Evolutionary conservation across 2,113 vertebrate species (phyloP).

Genomic region (Phaethornis superciliosus): DNA sequence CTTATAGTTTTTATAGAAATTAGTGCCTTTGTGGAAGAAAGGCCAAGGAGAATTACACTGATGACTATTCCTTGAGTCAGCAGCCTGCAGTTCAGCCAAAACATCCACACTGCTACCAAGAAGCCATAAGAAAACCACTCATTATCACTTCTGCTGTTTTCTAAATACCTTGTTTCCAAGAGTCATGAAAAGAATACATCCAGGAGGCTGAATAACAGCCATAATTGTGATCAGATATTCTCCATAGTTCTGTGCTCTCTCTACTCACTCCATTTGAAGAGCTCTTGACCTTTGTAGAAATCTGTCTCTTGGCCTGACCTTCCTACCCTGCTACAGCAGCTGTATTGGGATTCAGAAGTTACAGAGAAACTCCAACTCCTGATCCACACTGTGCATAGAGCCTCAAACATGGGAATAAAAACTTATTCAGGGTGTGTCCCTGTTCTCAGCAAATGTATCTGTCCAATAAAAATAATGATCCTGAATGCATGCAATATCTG

Average conservation of each 20-base stretch:
- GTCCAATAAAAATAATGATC: neutral
- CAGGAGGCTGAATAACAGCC: neutral
- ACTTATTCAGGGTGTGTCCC: neutral
- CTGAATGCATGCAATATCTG: neutral
- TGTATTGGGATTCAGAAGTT: neutral
- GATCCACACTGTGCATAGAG: fast-evolving
- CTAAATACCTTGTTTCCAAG: neutral
- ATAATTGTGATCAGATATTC: neutral
- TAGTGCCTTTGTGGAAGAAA: neutral
- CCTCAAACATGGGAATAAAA: neutral
- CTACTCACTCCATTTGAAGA: neutral
- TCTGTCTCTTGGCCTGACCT: neutral
- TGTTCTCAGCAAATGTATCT: neutral
- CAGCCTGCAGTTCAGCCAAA: neutral
- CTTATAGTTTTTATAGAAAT: neutral
- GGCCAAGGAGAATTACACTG: neutral
- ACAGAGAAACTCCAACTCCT: neutral
- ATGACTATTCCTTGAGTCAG: neutral
- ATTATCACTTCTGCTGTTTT: neutral
- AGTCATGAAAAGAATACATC: neutral
- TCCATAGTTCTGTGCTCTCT: neutral
- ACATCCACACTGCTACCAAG: fast-evolving
- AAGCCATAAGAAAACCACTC: neutral
- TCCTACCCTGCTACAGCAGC: neutral
- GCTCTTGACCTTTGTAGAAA: neutral